Conservation (phyloP, 2,113 vertebrate genomes). For the Heterotis niloticus region DNA sequence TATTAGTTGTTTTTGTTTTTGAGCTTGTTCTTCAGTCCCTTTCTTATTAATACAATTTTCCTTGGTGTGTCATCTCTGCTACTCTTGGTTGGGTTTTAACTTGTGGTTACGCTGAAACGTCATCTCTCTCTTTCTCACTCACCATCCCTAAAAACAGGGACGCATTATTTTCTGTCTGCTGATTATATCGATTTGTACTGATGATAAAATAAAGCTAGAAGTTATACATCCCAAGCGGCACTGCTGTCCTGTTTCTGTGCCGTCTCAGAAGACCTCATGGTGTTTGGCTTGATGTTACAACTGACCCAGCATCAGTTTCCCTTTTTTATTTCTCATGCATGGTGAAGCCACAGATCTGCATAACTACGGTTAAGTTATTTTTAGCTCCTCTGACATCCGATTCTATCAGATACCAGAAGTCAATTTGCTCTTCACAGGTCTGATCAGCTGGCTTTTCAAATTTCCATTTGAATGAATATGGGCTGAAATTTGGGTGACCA, state of each 20-base stretch:
- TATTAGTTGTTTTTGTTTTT: constrained; percentile 24
- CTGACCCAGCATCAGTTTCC: constrained; percentile 23
- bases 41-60: background rate
- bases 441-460: background rate
- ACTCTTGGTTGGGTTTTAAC: constrained; percentile 36
- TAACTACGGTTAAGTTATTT: constrained; percentile 31
- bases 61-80: constrained; percentile 36
- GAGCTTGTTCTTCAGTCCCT: constrained; percentile 18
- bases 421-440: background rate
- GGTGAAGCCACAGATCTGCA: constrained; percentile 23
- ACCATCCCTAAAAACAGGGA: constrained; percentile 15
- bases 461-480: background rate
- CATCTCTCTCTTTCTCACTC: constrained; percentile 30
- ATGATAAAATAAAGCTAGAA: constrained; percentile 77
- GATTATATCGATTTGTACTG: constrained; percentile 65
- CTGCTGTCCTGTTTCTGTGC: background rate
- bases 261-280: background rate
- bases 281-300: constrained; percentile 11
- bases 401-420: background rate
- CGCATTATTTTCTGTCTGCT: constrained; percentile 38
- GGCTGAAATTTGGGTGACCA: background rate
- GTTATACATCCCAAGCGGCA: constrained; percentile 36
- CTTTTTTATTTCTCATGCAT: constrained; percentile 9
- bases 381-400: constrained; percentile 29
- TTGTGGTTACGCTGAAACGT: constrained; percentile 38